Conservation (phyloP, 2,113 vertebrate species). For the Andinoacara biseriatus region DNA sequence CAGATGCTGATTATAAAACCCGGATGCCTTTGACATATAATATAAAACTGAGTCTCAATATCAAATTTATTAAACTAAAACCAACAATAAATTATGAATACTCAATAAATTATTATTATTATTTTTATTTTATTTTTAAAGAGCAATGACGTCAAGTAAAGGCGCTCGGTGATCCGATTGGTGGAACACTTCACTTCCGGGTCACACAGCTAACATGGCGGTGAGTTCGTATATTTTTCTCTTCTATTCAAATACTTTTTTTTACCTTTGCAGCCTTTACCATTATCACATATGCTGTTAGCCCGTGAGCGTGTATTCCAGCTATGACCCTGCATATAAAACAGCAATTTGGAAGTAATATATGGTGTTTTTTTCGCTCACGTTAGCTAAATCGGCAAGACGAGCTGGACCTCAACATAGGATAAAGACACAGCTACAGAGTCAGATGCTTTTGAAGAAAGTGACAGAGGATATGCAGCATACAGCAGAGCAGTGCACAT, state of each 20-base stretch:
- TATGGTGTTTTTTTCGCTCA: not conserved
- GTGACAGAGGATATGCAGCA: not conserved
- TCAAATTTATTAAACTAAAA: not conserved
- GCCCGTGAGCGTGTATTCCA: accelerated
- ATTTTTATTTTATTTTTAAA: not conserved
- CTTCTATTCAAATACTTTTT: conserved; percentile 19
- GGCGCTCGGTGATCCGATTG: conserved; percentile 55
- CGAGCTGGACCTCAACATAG: not conserved
- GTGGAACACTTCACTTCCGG: conserved; percentile 62
- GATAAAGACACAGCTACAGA: not conserved
- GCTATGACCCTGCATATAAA: not conserved
- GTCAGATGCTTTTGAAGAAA: not conserved
- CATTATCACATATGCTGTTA: accelerated
- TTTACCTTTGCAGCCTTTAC: not conserved
- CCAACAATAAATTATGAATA: accelerated
- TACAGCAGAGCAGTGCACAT: not conserved
- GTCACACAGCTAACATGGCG: conserved; percentile 70
- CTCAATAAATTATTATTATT: not conserved
- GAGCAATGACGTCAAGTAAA: conserved; percentile 16
- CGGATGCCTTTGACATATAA: accelerated
- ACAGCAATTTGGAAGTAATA: accelerated
- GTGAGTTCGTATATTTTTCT: conserved; percentile 59
- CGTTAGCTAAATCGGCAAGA: not conserved
- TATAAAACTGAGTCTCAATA: accelerated
- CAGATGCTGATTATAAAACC: conserved; percentile 41